Evolutionary conservation across 2,888 invertebrate genomes (phyloP), one percentile per base, ranked within the genome.

Genomic region (Teinopalpus imperialis): DNA sequence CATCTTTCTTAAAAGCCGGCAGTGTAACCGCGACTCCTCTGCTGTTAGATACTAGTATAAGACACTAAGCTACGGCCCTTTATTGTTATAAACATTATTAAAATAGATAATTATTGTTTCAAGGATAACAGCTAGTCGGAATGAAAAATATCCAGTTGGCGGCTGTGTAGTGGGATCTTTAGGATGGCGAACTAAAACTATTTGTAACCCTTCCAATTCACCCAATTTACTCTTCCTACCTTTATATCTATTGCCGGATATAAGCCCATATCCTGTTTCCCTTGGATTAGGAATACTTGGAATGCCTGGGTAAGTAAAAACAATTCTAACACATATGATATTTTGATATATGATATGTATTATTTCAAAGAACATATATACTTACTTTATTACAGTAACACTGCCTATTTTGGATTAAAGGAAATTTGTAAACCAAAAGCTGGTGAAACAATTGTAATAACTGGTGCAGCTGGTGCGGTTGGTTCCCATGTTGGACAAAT

Each of bases 401-500:
- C 94, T 1, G 94, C 94, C 0, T 93, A 93, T 63, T 94, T 94
- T 76, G 95, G 95, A 0, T 78, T 95, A 6, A 72, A 92, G 51
- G 93, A 94, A 56, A 78, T 94, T 47, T 94, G 94, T 52, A 71
- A 91, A 48, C 94, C 94, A 1, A 92, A 94, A 74, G 57, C 89
- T 2, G 94, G 93, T 5, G 94, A 95, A 73, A 93, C 92, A 0
- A 90, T 95, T 7, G 92, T 93, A 1, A 91, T 95, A 1, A 92
- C 91, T 16, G 92, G 92, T 2, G 95, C 95, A 7, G 95, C 93
- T 12, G 95, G 95, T 9, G 95, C 94, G 23, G 94, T 95, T 7
- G 95, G 95, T 3, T 92, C 91, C 47, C 89, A 93, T 35, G 95
- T 94, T 14, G 95, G 95, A 1, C 95, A 95, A 83, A 93, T 95